Evolutionary conservation across 2,888 invertebrate species (phyloP).

Genomic region (Chalcis sispes): DNA sequence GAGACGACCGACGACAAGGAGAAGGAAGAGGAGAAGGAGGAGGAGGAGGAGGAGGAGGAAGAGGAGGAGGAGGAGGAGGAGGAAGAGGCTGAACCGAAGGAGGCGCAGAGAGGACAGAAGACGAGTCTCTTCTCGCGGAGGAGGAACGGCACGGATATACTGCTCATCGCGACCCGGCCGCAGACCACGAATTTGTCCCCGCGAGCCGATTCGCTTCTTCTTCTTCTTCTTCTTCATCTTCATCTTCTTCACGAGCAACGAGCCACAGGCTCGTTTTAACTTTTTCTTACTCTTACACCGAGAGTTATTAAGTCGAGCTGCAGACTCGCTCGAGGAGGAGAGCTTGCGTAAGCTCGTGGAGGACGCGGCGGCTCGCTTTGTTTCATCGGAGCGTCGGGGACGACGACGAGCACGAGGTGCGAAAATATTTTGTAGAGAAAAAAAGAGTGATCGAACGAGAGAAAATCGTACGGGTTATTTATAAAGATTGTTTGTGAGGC

Average conservation of each 20-base stretch:
- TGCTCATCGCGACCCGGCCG: slow-evolving; percentile 27
- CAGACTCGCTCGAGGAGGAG: too few species aligned
- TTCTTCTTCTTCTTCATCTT: too few species aligned
- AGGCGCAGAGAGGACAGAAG: slow-evolving; percentile 68
- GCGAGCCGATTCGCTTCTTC: too few species aligned
- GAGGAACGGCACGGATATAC: slow-evolving; percentile 53
- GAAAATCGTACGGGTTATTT: not conserved
- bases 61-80: slow-evolving; percentile 58
- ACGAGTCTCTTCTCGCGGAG: slow-evolving; percentile 65
- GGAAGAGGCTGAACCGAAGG: slow-evolving; percentile 58
- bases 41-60: slow-evolving; percentile 53
- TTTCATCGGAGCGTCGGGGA: not conserved
- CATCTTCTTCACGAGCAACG: too few species aligned
- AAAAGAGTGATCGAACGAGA: not conserved
- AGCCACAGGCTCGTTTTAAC: too few species aligned
- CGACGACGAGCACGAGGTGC: not conserved
- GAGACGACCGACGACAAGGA: not conserved
- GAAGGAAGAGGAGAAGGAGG: too few species aligned
- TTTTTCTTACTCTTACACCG: too few species aligned
- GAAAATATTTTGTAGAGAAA: too few species aligned
- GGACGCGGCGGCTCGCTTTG: not conserved
- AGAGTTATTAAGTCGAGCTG: too few species aligned
- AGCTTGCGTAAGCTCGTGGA: slow-evolving; percentile 18
- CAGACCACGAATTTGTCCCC: slow-evolving; percentile 15
- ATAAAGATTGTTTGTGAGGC: slow-evolving; percentile 48